phyloP scores from a whole-genome alignment of 1,140 invertebrate genomes.

The Phymorhynchus buccinoides region DNA sequence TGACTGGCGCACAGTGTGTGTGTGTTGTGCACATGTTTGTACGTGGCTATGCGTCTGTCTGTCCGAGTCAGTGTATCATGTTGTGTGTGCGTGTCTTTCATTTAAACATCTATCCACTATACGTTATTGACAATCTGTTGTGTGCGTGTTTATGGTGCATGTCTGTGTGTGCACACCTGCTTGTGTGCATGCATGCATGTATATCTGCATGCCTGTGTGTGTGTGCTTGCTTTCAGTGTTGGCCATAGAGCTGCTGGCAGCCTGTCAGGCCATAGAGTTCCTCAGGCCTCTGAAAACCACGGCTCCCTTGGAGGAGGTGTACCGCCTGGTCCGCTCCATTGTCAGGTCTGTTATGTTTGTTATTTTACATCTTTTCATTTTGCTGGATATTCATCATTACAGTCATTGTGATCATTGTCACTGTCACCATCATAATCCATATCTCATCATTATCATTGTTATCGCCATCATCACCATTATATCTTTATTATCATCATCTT shows the following conservation, averaged over 20 bases:
- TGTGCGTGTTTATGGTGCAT: too few relatives aligned
- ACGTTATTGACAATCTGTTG: too few relatives aligned
- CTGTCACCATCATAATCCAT: too few relatives aligned
- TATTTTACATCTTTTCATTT: neutral
- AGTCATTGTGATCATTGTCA: neutral
- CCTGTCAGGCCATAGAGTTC: conserved; percentile 85
- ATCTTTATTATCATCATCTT: too few relatives aligned
- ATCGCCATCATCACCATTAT: neutral
- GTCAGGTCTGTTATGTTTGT: conserved; percentile 23
- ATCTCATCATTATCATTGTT: neutral
- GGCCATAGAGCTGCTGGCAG: conserved; percentile 82
- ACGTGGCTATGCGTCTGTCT: too few relatives aligned
- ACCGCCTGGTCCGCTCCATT: conserved; percentile 67
- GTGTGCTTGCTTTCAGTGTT: conserved; percentile 75
- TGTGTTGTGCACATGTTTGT: too few relatives aligned
- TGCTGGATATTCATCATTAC: neutral
- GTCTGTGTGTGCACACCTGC: neutral
- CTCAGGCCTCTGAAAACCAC: conserved; percentile 82
- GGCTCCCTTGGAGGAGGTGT: conserved; percentile 81
- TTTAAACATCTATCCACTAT: too few relatives aligned
- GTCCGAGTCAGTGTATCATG: too few relatives aligned
- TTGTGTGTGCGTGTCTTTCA: too few relatives aligned
- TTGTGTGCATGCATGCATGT: conserved; percentile 10
- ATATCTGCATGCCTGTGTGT: neutral
- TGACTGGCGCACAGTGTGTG: too few relatives aligned